A percentile compares a stretch with the other conserved stretches of the same genome.
These are phyloP conservation scores for Nicator chloris DNA, from an alignment of 2,113 vertebrate species.

Conservation along the genomic window DNA sequence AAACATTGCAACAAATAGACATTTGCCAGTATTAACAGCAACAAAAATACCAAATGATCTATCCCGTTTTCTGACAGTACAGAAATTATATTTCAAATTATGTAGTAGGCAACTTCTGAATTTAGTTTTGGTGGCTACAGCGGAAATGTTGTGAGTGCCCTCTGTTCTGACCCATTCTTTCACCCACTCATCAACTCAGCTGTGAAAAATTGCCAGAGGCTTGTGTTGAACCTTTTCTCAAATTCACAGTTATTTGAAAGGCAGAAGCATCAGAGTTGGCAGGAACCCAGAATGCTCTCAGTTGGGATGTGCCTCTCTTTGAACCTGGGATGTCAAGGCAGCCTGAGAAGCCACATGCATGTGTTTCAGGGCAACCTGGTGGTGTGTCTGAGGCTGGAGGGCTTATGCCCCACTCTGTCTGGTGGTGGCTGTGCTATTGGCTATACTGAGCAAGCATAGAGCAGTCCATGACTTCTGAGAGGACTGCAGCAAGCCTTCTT, in stretches of 20 bases:
- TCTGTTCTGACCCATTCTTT: conserved; percentile 4
- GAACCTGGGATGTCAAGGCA: neutral
- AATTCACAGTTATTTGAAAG: conserved; percentile 11
- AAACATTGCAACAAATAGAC: neutral
- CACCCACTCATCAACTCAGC: neutral
- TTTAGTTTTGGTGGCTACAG: neutral
- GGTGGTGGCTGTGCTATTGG: neutral
- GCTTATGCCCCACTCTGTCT: neutral
- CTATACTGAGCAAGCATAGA: neutral
- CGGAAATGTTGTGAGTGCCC: neutral
- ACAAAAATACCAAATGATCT: neutral
- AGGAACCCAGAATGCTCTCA: neutral
- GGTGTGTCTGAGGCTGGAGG: neutral
- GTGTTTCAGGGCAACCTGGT: neutral
- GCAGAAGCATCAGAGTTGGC: neutral
- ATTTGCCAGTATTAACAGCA: neutral
- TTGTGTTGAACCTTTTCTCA: conserved; percentile 8
- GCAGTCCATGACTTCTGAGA: neutral
- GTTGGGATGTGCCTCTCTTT: neutral
- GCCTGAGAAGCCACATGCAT: neutral
- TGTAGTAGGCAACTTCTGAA: neutral
- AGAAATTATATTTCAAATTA: neutral
- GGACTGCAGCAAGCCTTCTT: neutral
- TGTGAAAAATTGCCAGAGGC: neutral
- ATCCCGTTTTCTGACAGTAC: neutral